These are phyloP conservation scores for Chloroceryle aenea DNA, from an alignment of 2,113 vertebrate species.

Conservation along the genomic window DNA sequence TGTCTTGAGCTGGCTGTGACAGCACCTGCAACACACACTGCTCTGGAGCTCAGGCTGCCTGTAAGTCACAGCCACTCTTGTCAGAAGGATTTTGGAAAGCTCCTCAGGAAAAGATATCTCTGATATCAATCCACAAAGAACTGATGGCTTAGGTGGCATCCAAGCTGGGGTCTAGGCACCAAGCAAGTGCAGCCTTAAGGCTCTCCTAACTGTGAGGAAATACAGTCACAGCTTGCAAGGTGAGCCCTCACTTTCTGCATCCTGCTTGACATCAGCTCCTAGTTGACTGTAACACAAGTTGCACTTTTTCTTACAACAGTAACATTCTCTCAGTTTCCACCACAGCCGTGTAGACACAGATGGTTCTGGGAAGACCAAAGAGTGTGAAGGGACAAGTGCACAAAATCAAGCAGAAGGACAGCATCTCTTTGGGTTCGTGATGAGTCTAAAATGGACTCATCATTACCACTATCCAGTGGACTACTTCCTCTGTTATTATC, in stretches of 20 bases:
- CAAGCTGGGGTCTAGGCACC: background rate
- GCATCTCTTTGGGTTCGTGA: background rate
- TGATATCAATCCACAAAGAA: background rate
- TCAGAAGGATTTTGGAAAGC: background rate
- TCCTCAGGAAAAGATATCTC: background rate
- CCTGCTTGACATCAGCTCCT: background rate
- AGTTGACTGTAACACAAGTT: background rate
- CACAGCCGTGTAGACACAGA: background rate
- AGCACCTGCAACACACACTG: background rate
- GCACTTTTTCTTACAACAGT: background rate
- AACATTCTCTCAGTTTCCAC: background rate
- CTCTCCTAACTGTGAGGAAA: background rate
- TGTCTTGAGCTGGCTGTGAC: background rate
- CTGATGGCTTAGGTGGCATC: background rate
- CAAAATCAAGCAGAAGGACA: background rate
- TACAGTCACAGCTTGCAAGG: background rate
- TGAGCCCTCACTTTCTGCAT: background rate
- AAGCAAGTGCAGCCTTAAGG: background rate
- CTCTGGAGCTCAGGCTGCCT: background rate
- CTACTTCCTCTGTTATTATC: background rate
- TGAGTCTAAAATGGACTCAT: background rate
- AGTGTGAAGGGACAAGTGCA: background rate
- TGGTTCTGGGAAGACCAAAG: background rate
- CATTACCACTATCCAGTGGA: background rate
- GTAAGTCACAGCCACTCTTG: background rate